Evolutionary conservation across 2,888 invertebrate species (phyloP).

Genomic region (Oxyteleia sp.): DNA sequence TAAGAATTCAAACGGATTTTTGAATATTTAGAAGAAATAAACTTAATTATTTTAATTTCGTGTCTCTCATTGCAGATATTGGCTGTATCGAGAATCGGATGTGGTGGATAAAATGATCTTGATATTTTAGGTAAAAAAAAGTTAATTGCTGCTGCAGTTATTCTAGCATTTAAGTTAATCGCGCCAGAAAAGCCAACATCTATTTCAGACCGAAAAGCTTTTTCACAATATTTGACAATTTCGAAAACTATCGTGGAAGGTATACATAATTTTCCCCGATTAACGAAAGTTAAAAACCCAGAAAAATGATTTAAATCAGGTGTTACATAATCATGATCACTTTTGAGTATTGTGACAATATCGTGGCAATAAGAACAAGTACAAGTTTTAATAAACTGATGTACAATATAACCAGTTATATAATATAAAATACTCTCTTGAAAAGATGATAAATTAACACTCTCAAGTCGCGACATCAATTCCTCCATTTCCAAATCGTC

Average conservation of each 20-base stretch:
- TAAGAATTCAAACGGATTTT: conserved; percentile 21
- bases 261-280: conserved; percentile 20
- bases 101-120: too few relatives aligned
- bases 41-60: too few relatives aligned
- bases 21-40: conserved; percentile 13
- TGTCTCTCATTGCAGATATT: too few relatives aligned
- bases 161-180: too few relatives aligned
- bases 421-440: conserved; percentile 6
- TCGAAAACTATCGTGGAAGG: conserved; percentile 7
- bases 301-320: neutral
- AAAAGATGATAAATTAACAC: neutral
- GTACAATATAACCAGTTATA: neutral
- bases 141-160: too few relatives aligned
- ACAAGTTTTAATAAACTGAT: neutral
- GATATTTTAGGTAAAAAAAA: too few relatives aligned
- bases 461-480: neutral
- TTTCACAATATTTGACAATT: conserved; percentile 16
- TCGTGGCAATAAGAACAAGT: neutral
- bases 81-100: too few relatives aligned
- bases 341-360: neutral
- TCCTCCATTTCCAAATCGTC: neutral
- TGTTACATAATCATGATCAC: conserved; percentile 4
- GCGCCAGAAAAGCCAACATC: conserved; percentile 1
- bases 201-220: conserved; percentile 8
- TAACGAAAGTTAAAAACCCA: conserved; percentile 28